A percentile compares a stretch with the other conserved stretches of the same genome.
These are phyloP conservation scores for Thumatha senex DNA, from an alignment of 2,888 invertebrate genomes.

Conservation along the genomic window DNA sequence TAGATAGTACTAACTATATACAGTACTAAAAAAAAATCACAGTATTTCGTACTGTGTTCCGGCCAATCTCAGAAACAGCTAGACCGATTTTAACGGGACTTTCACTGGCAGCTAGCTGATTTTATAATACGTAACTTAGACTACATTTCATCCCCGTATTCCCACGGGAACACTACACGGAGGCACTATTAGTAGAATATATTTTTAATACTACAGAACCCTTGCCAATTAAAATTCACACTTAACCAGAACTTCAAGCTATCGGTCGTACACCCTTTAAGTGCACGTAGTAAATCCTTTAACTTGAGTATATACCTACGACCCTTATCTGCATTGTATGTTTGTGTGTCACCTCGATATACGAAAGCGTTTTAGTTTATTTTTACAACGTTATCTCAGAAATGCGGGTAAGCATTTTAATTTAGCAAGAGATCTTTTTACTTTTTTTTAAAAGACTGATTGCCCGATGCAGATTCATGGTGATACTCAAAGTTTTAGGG, in stretches of 20 bases:
- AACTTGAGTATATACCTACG: conserved; percentile 15
- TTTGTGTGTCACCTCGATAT: conserved; percentile 28
- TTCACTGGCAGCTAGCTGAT: too few relatives aligned
- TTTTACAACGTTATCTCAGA: conserved; percentile 22
- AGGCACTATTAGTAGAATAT: too few relatives aligned
- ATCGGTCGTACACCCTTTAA: conserved; percentile 32
- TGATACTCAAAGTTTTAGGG: too few relatives aligned
- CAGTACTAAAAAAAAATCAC: too few relatives aligned
- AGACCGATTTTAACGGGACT: too few relatives aligned
- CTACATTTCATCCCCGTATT: too few relatives aligned
- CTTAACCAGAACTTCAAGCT: conserved; percentile 14
- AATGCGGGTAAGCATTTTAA: conserved; percentile 25
- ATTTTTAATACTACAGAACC: conserved; percentile 24
- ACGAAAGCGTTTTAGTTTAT: conserved; percentile 15
- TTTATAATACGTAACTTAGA: too few relatives aligned
- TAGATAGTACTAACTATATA: too few relatives aligned
- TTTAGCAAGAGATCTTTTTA: conserved; percentile 11
- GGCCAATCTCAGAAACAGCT: too few relatives aligned
- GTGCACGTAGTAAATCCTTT: conserved; percentile 21
- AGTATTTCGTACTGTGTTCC: too few relatives aligned
- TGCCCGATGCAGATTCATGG: background rate
- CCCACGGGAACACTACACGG: too few relatives aligned
- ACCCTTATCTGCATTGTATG: conserved; percentile 24
- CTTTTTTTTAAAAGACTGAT: background rate
- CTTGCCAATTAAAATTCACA: accelerated